Conservation (phyloP, 2,797 vertebrate genomes). For the Psittacula echo region DNA sequence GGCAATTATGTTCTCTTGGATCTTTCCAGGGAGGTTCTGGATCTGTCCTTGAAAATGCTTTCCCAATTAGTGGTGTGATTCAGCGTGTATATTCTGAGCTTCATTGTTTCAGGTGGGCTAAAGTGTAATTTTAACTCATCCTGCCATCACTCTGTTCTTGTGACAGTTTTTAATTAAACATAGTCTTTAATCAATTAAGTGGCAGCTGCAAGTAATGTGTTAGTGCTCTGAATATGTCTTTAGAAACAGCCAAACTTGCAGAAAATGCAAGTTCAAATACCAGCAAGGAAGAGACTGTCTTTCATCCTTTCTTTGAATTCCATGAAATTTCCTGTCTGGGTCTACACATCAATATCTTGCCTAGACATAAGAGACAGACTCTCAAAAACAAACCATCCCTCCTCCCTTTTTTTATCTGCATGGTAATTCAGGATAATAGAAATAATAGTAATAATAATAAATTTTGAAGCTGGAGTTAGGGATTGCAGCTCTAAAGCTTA, state of each 20-base stretch:
- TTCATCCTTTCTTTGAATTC: slow-evolving; percentile 59
- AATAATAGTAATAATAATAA: slow-evolving; percentile 14
- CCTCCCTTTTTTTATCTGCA: neutral
- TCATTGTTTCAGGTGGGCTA: slow-evolving; percentile 33
- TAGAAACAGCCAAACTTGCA: slow-evolving; percentile 19
- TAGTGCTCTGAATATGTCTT: slow-evolving; percentile 23
- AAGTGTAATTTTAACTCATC: slow-evolving; percentile 35
- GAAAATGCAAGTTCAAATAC: slow-evolving; percentile 57
- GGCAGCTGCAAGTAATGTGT: slow-evolving; percentile 19
- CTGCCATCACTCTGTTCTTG: neutral
- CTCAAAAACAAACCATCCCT: slow-evolving; percentile 10
- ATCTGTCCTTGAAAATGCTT: neutral
- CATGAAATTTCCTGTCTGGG: slow-evolving; percentile 33
- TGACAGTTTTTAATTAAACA: slow-evolving; percentile 58
- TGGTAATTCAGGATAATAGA: neutral
- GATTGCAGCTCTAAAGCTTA: neutral
- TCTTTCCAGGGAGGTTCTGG: neutral
- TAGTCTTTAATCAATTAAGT: slow-evolving; percentile 61
- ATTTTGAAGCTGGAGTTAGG: neutral
- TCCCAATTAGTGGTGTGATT: neutral
- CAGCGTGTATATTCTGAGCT: neutral
- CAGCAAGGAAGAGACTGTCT: slow-evolving; percentile 42
- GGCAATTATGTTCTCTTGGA: neutral
- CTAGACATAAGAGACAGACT: neutral
- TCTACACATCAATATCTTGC: slow-evolving; percentile 33